Conservation (phyloP, 2,797 vertebrate genomes). For the Simalia tracyae region DNA sequence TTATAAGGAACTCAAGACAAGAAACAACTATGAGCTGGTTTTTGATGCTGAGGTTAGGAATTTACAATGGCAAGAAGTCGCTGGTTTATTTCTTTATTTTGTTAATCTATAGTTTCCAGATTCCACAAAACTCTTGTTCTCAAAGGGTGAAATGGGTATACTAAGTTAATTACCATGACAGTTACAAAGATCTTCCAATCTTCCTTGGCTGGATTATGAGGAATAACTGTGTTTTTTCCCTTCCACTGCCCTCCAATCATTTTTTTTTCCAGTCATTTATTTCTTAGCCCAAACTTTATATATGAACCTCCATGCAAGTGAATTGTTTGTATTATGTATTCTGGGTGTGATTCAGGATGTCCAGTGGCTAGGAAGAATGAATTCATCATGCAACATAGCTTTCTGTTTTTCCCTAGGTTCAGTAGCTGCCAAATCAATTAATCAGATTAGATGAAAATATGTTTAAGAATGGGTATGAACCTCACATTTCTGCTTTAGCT, state of each 20-base stretch:
- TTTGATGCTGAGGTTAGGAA: conserved; percentile 68
- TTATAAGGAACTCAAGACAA: conserved; percentile 72
- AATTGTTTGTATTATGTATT: neutral
- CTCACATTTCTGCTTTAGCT: neutral
- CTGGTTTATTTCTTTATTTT: neutral
- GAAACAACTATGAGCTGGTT: conserved; percentile 74
- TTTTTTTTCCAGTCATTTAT: neutral
- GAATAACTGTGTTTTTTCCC: neutral
- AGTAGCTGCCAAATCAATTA: neutral
- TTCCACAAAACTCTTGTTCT: neutral
- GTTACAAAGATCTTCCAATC: neutral
- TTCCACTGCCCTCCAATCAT: neutral
- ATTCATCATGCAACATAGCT: neutral
- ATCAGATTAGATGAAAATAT: neutral
- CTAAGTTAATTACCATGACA: neutral
- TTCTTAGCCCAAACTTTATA: neutral
- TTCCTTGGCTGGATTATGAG: neutral
- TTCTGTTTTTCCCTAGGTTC: neutral
- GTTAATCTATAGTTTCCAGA: neutral
- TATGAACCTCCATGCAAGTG: neutral
- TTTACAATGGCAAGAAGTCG: neutral
- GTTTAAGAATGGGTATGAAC: neutral
- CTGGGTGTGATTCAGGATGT: neutral
- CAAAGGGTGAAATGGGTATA: neutral
- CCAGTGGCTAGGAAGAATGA: neutral